Evolutionary conservation across 2,888 invertebrate genomes (phyloP).

Genomic region (Phyllotreta cruciferae): DNA sequence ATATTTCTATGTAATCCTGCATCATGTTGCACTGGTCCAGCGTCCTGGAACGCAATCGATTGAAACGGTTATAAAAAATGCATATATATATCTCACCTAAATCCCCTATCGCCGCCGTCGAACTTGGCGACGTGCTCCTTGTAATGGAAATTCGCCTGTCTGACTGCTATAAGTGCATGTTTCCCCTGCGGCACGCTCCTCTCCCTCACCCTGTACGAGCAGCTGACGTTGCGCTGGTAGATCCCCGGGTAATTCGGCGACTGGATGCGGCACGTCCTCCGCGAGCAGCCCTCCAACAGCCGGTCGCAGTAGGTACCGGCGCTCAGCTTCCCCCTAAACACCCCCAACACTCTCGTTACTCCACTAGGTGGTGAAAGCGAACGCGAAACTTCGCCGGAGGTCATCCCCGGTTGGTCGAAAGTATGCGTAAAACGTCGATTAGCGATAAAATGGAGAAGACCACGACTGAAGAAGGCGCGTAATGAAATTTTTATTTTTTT

Average conservation of each 20-base stretch:
- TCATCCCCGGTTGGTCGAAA: too few species aligned
- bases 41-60: constrained; percentile 63
- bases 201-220: constrained; percentile 58
- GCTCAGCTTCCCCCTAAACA: constrained; percentile 68
- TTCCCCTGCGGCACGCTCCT: constrained; percentile 70
- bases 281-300: constrained; percentile 79
- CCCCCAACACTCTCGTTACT: not conserved
- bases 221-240: constrained; percentile 84
- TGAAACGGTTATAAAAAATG: not conserved
- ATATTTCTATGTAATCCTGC: constrained; percentile 82
- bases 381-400: too few species aligned
- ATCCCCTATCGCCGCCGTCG: constrained; percentile 76
- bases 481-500: too few species aligned
- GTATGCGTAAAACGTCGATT: too few species aligned
- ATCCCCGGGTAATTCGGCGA: constrained; percentile 92
- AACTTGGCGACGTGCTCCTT: constrained; percentile 80
- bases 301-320: constrained; percentile 82
- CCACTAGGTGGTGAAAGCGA: too few species aligned
- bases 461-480: too few species aligned
- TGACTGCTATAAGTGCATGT: constrained; percentile 76
- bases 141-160: constrained; percentile 80
- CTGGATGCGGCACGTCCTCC: constrained; percentile 70
- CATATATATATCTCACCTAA: constrained; percentile 67
- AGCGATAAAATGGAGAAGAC: too few species aligned
- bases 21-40: constrained; percentile 85